Conservation (phyloP, 2,113 vertebrate species). For the Vulpes vulpes region DNA sequence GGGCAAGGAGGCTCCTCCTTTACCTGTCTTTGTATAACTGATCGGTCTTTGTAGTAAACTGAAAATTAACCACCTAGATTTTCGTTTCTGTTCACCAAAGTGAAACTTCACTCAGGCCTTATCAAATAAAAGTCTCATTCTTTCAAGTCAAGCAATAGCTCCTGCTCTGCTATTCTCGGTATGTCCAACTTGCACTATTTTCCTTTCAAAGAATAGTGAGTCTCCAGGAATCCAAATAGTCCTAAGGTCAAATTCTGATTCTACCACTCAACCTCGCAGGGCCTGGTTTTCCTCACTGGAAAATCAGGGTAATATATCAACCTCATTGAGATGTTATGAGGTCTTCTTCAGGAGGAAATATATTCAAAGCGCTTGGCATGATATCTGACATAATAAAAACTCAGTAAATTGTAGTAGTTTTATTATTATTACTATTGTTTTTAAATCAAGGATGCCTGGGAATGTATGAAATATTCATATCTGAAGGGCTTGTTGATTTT, state of each 20-base stretch:
- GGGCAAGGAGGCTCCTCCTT: not conserved
- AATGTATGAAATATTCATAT: not conserved
- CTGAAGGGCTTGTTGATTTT: constrained; percentile 19
- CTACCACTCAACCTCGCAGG: not conserved
- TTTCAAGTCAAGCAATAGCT: not conserved
- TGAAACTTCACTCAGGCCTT: constrained; percentile 28
- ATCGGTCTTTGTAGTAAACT: constrained; percentile 36
- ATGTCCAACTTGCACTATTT: not conserved
- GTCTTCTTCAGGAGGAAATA: not conserved
- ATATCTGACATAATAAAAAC: not conserved
- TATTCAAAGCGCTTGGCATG: not conserved
- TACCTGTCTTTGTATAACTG: not conserved
- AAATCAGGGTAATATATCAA: not conserved
- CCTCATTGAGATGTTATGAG: not conserved
- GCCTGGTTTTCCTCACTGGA: not conserved
- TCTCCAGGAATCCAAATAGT: not conserved
- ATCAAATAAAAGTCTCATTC: not conserved
- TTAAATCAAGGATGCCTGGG: constrained; percentile 7
- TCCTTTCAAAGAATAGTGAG: not conserved
- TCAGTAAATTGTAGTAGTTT: not conserved
- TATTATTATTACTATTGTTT: not conserved
- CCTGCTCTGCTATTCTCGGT: not conserved
- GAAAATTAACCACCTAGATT: constrained; percentile 69
- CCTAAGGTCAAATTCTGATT: not conserved
- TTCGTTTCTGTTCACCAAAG: constrained; percentile 65